These are phyloP conservation scores for Chrysemys picta DNA, from an alignment of 2,113 vertebrate species.

Conservation along the genomic window DNA sequence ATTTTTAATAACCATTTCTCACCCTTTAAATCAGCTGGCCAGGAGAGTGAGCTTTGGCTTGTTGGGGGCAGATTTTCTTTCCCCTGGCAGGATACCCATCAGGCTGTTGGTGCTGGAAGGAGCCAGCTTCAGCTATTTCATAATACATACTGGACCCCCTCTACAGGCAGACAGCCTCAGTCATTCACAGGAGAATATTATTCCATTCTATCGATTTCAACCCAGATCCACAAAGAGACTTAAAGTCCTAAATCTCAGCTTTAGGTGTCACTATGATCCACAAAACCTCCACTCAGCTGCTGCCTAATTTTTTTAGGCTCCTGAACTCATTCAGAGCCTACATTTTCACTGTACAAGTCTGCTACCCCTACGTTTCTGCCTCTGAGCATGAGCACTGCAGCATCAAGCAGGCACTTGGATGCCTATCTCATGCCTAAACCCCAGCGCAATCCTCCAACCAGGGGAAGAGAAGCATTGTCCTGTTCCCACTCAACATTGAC, in stretches of 20 bases:
- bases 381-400: background rate
- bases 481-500: background rate
- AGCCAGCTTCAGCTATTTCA: background rate
- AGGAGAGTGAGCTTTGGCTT: background rate
- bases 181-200: background rate
- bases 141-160: background rate
- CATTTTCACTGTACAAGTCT: background rate
- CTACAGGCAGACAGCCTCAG: background rate
- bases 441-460: background rate
- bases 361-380: background rate
- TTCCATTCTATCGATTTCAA: background rate
- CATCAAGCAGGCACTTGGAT: background rate
- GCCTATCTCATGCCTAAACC: background rate
- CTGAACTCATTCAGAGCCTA: background rate
- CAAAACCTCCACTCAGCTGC: too few species aligned
- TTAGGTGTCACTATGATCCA: background rate
- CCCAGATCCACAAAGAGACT: too few species aligned
- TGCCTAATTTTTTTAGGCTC: background rate
- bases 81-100: background rate
- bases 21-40: background rate
- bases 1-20: background rate
- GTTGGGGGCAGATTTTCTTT: background rate
- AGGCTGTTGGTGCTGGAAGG: background rate
- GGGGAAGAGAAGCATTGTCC: background rate
- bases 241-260: background rate